Evolutionary conservation across 2,113 vertebrate species (phyloP).

Genomic region (Gymnobelideus leadbeateri): DNA sequence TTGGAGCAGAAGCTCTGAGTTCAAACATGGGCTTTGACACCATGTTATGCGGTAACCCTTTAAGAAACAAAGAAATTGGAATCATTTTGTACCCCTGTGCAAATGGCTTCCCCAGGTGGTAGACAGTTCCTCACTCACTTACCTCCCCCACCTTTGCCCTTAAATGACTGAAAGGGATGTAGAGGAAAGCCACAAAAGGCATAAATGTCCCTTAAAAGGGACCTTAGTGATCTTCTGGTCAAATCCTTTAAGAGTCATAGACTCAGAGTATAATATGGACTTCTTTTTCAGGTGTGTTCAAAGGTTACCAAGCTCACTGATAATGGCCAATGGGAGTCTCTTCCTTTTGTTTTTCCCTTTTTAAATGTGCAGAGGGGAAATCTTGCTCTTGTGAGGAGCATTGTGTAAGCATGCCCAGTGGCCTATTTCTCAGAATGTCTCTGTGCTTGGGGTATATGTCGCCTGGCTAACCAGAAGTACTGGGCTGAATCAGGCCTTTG

Average conservation of each 20-base stretch:
- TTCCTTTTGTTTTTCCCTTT: not conserved
- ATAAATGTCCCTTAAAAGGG: not conserved
- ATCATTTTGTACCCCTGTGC: not conserved
- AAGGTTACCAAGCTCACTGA: not conserved
- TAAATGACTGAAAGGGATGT: too few relatives aligned
- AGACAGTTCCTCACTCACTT: not conserved
- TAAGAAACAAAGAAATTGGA: not conserved
- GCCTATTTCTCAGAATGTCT: constrained; percentile 10
- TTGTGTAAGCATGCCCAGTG: not conserved
- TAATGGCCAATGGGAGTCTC: not conserved
- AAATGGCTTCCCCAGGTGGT: not conserved
- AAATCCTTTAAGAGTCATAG: not conserved
- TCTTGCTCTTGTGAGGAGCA: not conserved
- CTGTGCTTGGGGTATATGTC: not conserved
- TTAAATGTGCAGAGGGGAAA: not conserved
- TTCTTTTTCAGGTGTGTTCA: not conserved
- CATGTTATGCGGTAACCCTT: not conserved
- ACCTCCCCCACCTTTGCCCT: not conserved
- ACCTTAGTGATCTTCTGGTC: not conserved
- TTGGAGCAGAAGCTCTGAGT: not conserved
- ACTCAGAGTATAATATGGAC: not conserved
- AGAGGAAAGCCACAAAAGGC: not conserved
- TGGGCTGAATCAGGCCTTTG: not conserved
- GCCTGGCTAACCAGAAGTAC: constrained; percentile 1
- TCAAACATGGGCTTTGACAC: not conserved